phyloP scores from a whole-genome alignment of 2,888 invertebrate species.

The Sarcophaga rosellei region DNA sequence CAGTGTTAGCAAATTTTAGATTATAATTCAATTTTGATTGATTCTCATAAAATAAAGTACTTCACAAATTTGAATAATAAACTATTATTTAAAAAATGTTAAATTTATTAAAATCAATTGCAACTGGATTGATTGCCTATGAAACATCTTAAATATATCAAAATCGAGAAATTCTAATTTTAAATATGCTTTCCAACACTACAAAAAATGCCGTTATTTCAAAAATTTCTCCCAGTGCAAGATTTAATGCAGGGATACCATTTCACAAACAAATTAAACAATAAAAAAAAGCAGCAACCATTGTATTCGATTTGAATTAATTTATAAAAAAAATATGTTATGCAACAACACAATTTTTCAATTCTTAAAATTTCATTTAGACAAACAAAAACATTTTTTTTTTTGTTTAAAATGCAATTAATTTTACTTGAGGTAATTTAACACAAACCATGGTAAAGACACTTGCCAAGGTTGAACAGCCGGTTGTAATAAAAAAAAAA shows the following conservation, averaged over 20 bases:
- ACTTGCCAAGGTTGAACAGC: constrained; percentile 50
- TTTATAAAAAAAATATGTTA: constrained; percentile 23
- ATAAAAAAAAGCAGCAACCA: neutral
- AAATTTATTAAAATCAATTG: too few species aligned
- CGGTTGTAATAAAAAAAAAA: constrained; percentile 13
- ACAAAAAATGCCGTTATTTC: neutral
- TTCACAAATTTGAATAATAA: too few species aligned
- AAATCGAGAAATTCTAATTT: neutral
- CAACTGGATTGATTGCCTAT: too few species aligned
- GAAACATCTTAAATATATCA: too few species aligned
- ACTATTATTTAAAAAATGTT: too few species aligned
- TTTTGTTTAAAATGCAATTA: neutral
- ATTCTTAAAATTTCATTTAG: neutral
- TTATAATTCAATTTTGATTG: too few species aligned
- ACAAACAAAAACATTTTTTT: too few species aligned
- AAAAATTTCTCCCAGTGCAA: neutral
- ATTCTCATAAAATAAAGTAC: too few species aligned
- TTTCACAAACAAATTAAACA: neutral
- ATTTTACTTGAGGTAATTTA: constrained; percentile 25
- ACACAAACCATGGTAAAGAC: constrained; percentile 30
- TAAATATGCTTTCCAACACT: neutral
- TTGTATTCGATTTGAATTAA: neutral
- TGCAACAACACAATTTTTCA: constrained; percentile 38
- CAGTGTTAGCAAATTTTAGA: too few species aligned
- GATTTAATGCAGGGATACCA: neutral